A percentile compares a stretch with the other conserved stretches of the same genome.
These are phyloP conservation scores for Lithobates sylvaticus DNA, from an alignment of 2,797 vertebrate genomes.

Conservation along the genomic window DNA sequence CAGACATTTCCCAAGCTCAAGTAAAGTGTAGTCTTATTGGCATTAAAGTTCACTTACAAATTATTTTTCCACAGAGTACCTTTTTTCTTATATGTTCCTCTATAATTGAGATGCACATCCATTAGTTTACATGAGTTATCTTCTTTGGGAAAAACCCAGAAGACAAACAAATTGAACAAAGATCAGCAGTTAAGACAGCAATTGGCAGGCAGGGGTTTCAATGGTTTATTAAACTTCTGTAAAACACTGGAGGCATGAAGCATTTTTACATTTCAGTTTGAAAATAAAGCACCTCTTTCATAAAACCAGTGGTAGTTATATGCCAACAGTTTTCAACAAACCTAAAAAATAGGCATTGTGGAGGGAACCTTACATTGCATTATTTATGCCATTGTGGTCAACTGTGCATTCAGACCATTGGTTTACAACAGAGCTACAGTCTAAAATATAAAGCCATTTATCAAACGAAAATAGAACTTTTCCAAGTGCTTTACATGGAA, in stretches of 20 bases:
- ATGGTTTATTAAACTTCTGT: too few species aligned
- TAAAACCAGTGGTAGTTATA: too few species aligned
- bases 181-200: neutral
- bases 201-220: neutral
- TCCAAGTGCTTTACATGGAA: neutral
- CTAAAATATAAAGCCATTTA: neutral
- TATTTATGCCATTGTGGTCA: too few species aligned
- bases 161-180: neutral
- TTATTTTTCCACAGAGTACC: neutral
- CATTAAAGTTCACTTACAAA: neutral
- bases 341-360: too few species aligned
- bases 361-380: too few species aligned
- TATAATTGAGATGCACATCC: neutral
- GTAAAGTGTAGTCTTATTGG: neutral
- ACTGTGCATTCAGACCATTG: too few species aligned
- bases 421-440: neutral
- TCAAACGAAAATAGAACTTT: too few species aligned
- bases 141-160: neutral
- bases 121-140: too few species aligned
- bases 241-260: too few species aligned
- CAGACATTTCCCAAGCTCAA: slow-evolving; percentile 1
- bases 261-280: too few species aligned
- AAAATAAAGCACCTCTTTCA: too few species aligned
- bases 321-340: too few species aligned
- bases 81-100: neutral